Evolutionary conservation across 2,113 vertebrate species (phyloP).

Genomic region (Garra rufa): DNA sequence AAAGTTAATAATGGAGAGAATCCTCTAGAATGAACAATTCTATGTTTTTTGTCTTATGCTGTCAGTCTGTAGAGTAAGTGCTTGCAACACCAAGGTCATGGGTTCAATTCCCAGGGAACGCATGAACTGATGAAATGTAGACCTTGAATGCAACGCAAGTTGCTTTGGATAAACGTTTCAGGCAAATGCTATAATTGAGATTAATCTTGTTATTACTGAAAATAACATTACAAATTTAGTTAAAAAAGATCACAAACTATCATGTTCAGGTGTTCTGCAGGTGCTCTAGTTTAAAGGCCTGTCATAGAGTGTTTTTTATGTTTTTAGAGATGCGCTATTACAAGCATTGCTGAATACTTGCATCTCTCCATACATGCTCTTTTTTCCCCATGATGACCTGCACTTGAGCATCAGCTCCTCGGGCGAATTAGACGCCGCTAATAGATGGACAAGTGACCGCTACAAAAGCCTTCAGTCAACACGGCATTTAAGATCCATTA

Average conservation of each 20-base stretch:
- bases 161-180: background rate
- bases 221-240: background rate
- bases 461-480: slow-evolving; percentile 93
- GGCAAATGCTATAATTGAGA: background rate
- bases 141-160: background rate
- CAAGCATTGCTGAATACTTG: background rate
- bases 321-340: background rate
- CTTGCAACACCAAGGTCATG: background rate
- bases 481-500: slow-evolving; percentile 93
- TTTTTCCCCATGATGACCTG: background rate
- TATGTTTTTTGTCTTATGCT: background rate
- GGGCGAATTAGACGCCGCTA: slow-evolving; percentile 76
- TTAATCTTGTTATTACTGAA: background rate
- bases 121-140: background rate
- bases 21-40: background rate
- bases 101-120: background rate
- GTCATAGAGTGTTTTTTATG: background rate
- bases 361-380: background rate
- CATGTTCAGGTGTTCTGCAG: background rate
- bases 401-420: slow-evolving; percentile 75
- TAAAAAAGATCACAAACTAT: too few relatives aligned
- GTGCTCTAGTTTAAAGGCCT: background rate
- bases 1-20: too few relatives aligned
- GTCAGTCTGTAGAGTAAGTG: background rate
- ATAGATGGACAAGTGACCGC: slow-evolving; percentile 87